Evolutionary conservation across 2,888 invertebrate species (phyloP), one percentile per base, ranked within the genome.

Genomic region (Dolichomitus sp.): DNA sequence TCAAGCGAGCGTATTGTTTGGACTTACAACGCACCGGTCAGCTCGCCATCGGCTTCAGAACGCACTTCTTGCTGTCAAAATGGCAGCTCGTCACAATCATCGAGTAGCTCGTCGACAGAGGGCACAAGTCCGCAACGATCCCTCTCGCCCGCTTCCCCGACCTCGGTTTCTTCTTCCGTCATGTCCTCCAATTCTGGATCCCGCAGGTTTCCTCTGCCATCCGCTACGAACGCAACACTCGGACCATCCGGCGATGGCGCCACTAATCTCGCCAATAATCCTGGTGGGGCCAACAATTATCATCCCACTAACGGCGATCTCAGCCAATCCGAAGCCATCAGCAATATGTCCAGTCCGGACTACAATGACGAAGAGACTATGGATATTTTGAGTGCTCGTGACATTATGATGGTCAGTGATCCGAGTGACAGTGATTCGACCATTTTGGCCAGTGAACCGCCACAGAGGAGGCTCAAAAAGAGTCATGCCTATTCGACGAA

Each of bases 381-480:
- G 95, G 97, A 97, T 93, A 96, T 97, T 91, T 95, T 97, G 85
- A 96, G 96, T 89, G 96, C 96, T 74, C 96, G 97, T 88, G 97
- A 97, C 94, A 96, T 97, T 92, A 96, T 97, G 88, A 97, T 98
- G 97, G 97, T 98, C 88, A 97, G 97, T 92, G 98, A 98, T 94
- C 97, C 97, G 68, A 97, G 97, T 93, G 98, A 98, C 94, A 97
- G 97, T 88, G 98, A 98, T 94, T 98, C 97, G 85, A 98, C 98
- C 68, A 97, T 98, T 88, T 95, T 98, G 73, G 97, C 97, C 81
- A 97, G 97, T 77, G 97, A 97, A 92, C 97, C 97, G 63, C 95
- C 95, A 77, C 96, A 96, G 92, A 95, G 93, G 83, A 90, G 93
- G 68, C 85, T 90, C 27, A 93, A 93, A 83, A 85, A 77, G 84